These are phyloP conservation scores for Scaptomyza caliginosa DNA, from an alignment of 2,888 invertebrate genomes.

Conservation along the genomic window DNA sequence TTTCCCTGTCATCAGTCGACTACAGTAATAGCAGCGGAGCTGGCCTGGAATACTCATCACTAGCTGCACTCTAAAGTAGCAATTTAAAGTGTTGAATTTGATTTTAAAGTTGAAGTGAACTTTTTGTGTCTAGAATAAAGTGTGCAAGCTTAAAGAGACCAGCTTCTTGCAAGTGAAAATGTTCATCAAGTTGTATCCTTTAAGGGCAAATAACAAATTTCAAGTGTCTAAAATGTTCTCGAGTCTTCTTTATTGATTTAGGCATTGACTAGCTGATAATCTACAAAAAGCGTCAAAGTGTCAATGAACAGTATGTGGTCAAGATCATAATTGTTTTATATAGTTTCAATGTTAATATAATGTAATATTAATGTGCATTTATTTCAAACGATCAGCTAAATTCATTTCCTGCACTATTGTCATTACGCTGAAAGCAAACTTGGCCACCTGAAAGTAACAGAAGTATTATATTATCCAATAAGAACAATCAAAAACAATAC, in stretches of 20 bases:
- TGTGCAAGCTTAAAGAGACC: not conserved
- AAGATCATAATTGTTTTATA: too few relatives aligned
- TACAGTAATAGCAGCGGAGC: constrained; percentile 42
- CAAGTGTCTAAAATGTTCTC: too few relatives aligned
- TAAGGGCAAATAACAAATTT: too few relatives aligned
- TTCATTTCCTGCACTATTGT: constrained; percentile 64
- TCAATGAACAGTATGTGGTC: too few relatives aligned
- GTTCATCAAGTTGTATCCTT: not conserved
- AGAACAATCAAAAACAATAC: not conserved
- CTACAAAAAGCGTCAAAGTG: too few relatives aligned
- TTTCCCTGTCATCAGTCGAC: constrained; percentile 23
- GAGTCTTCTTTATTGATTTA: too few relatives aligned
- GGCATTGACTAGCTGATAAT: too few relatives aligned
- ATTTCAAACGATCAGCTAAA: constrained; percentile 40
- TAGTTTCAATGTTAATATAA: too few relatives aligned
- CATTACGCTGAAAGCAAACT: constrained; percentile 70
- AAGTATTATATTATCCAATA: not conserved
- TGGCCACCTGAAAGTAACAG: constrained; percentile 44
- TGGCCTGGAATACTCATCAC: constrained; percentile 31
- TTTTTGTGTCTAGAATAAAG: not conserved
- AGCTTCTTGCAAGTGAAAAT: not conserved
- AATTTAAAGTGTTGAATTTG: not conserved
- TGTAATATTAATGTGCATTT: too few relatives aligned
- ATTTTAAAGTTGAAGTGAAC: not conserved
- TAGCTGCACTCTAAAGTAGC: constrained; percentile 7